A percentile compares a stretch with the other conserved stretches of the same genome.
Evolutionary conservation across 92 coral and sea anemone species (phyloP).

Genomic region (Micromussa lordhowensis): DNA sequence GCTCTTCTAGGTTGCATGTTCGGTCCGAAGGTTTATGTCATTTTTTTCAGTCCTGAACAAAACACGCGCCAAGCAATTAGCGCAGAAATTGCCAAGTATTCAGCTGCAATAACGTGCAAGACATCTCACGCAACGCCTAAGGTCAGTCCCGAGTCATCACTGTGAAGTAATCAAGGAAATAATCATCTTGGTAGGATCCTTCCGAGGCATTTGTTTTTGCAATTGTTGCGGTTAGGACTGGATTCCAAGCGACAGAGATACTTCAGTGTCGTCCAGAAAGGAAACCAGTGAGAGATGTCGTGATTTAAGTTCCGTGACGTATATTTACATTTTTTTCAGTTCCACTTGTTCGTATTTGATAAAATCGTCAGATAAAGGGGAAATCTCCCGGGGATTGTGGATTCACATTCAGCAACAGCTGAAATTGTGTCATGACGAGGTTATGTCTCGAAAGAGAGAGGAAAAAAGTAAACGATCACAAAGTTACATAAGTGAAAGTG

Average conservation of each 20-base stretch:
- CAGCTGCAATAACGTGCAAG: not conserved
- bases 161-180: not conserved
- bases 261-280: no score
- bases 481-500: no score
- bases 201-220: not conserved
- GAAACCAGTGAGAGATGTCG: no score
- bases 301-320: not conserved
- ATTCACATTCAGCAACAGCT: not conserved
- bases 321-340: not conserved
- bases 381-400: no score
- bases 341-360: not conserved
- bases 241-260: no score
- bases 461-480: not conserved
- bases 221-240: no score
- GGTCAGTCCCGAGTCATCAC: not conserved
- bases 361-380: not conserved
- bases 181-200: not conserved
- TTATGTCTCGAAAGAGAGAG: not conserved
- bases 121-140: not conserved
- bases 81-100: conserved; percentile 34
- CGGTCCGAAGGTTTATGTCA: conserved; percentile 42
- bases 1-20: conserved; percentile 40
- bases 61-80: conserved; percentile 46
- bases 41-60: conserved; percentile 28
- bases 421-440: not conserved